A percentile compares a stretch with the other conserved stretches of the same genome.
Evolutionary conservation across 2,797 vertebrate species (phyloP).

Genomic region (Poeciliopsis infans): DNA sequence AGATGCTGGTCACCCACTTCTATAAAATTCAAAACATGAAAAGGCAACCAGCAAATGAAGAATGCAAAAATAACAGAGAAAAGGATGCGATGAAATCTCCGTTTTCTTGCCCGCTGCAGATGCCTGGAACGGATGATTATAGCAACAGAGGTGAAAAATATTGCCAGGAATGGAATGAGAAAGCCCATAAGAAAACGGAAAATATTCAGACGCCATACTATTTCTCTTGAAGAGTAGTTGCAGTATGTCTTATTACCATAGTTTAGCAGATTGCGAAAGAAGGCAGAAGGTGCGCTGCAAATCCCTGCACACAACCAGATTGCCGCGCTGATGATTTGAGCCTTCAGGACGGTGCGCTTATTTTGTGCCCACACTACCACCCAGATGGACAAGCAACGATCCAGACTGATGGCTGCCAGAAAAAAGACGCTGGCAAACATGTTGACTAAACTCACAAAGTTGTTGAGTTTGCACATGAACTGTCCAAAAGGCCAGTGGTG

Average conservation of each 20-base stretch:
- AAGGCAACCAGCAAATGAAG: slow-evolving; percentile 81
- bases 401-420: slow-evolving; percentile 72
- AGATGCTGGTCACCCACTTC: fast-evolving
- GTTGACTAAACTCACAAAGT: slow-evolving; percentile 40
- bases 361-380: slow-evolving; percentile 77
- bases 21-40: slow-evolving; percentile 61
- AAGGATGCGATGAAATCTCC: slow-evolving; percentile 66
- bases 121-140: slow-evolving; percentile 62
- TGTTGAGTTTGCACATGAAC: slow-evolving; percentile 66
- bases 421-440: slow-evolving; percentile 78
- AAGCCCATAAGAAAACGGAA: slow-evolving; percentile 76
- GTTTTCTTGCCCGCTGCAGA: slow-evolving; percentile 39
- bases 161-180: slow-evolving; percentile 76
- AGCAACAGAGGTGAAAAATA: slow-evolving; percentile 66
- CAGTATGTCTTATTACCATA: fast-evolving
- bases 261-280: not conserved
- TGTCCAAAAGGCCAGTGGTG: slow-evolving; percentile 55
- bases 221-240: fast-evolving
- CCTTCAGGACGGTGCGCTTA: slow-evolving; percentile 69
- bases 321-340: slow-evolving; percentile 34
- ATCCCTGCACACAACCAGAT: slow-evolving; percentile 60
- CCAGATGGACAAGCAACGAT: slow-evolving; percentile 72
- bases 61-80: slow-evolving; percentile 74
- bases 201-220: fast-evolving
- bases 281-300: slow-evolving; percentile 63